Conservation (phyloP, 2,113 vertebrate genomes). For the Tiliqua scincoides region DNA sequence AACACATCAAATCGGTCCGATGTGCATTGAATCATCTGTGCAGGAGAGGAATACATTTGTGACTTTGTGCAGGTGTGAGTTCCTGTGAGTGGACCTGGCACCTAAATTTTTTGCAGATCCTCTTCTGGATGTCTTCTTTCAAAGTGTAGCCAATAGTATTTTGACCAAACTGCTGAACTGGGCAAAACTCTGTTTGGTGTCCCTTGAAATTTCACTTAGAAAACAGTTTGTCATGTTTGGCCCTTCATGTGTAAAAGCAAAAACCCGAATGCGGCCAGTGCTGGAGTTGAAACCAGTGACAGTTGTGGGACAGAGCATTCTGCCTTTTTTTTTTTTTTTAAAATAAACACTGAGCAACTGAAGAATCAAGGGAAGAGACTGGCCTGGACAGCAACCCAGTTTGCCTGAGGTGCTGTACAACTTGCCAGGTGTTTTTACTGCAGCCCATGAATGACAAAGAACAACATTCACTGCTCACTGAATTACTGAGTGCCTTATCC, state of each 20-base stretch:
- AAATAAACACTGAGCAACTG: constrained; percentile 55
- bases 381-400: constrained; percentile 46
- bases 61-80: not conserved
- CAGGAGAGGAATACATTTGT: constrained; percentile 19
- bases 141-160: constrained; percentile 24
- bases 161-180: not conserved
- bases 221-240: constrained; percentile 12
- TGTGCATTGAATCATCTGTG: not conserved
- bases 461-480: constrained; percentile 55
- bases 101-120: not conserved
- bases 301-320: constrained; percentile 45
- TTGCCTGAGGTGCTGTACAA: constrained; percentile 40
- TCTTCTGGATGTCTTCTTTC: constrained; percentile 3
- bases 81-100: not conserved
- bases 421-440: constrained; percentile 61
- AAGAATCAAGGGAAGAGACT: constrained; percentile 65
- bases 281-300: constrained; percentile 43
- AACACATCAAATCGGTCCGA: not conserved
- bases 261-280: constrained; percentile 21
- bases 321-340: too few species aligned
- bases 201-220: not conserved
- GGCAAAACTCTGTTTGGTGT: constrained; percentile 21
- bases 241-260: not conserved
- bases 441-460: constrained; percentile 58
- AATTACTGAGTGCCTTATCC: constrained; percentile 38